Conservation (phyloP, 2,113 vertebrate species). For the Pseudolaguvia tuberculata region DNA sequence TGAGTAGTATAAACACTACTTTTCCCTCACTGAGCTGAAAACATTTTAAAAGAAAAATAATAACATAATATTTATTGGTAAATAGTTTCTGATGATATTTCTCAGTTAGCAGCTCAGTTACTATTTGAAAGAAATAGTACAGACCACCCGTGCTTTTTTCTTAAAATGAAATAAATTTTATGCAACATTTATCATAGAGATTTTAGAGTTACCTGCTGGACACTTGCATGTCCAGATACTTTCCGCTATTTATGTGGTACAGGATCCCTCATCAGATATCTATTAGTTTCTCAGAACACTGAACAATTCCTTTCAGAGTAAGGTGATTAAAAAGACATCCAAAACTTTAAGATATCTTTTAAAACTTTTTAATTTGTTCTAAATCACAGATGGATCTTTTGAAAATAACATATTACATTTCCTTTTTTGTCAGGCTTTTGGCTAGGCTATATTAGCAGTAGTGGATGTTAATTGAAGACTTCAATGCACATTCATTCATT, state of each 20-base stretch:
- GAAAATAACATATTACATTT: conserved; percentile 49
- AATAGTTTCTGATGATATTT: too few species aligned
- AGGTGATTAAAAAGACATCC: conserved; percentile 1
- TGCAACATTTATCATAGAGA: neutral
- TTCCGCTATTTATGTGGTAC: conserved; percentile 13
- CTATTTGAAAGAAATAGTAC: neutral
- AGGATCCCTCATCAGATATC: conserved; percentile 16
- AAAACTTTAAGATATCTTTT: neutral
- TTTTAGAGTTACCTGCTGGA: conserved; percentile 3
- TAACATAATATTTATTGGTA: too few species aligned
- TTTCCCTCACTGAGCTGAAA: too few species aligned
- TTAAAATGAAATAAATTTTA: conserved; percentile 6
- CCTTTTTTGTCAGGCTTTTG: conserved; percentile 1
- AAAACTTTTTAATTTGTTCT: neutral
- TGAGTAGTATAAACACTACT: too few species aligned
- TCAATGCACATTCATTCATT: neutral
- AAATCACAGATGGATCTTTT: conserved; percentile 34
- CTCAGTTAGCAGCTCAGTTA: neutral
- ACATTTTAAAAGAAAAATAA: too few species aligned
- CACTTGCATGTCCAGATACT: neutral
- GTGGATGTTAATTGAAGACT: conserved; percentile 3
- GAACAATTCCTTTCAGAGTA: neutral
- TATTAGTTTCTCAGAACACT: conserved; percentile 19
- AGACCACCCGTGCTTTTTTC: neutral
- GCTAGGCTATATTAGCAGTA: conserved; percentile 16